phyloP scores from a whole-genome alignment of 2,888 invertebrate genomes.

The Polymixis lichenea region DNA sequence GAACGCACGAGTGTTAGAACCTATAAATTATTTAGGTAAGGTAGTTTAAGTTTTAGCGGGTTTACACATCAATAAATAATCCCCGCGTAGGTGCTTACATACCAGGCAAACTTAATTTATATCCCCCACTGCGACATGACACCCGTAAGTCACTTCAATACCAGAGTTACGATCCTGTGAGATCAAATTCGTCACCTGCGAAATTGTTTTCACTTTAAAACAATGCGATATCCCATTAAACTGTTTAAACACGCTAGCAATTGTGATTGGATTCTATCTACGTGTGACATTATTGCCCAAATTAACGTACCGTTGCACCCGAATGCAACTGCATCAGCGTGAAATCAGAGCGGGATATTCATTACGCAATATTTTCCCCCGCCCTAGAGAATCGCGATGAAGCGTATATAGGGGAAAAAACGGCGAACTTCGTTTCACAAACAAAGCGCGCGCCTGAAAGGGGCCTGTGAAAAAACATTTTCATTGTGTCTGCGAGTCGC shows the following conservation, averaged over 20 bases:
- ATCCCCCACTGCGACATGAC: constrained; percentile 55
- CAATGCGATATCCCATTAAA: constrained; percentile 58
- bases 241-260: constrained; percentile 52
- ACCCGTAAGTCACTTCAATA: constrained; percentile 49
- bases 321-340: constrained; percentile 67
- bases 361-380: constrained; percentile 83
- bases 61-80: constrained; percentile 77
- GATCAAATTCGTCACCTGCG: constrained; percentile 61
- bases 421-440: constrained; percentile 89
- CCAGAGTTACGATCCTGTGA: constrained; percentile 55
- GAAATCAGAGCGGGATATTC: constrained; percentile 81
- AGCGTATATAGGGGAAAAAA: constrained; percentile 85
- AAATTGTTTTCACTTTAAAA: constrained; percentile 57
- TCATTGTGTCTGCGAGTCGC: constrained; percentile 89
- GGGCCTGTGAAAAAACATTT: constrained; percentile 88
- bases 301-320: constrained; percentile 73
- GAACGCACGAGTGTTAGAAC: constrained; percentile 73
- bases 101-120: constrained; percentile 71
- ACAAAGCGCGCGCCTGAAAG: constrained; percentile 87
- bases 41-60: constrained; percentile 77
- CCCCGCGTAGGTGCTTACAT: constrained; percentile 66
- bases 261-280: constrained; percentile 53
- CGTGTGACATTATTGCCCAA: constrained; percentile 71
- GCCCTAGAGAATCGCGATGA: constrained; percentile 83
- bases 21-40: constrained; percentile 80